Evolutionary conservation across 2,797 vertebrate genomes (phyloP), one percentile per base, ranked within the genome.

Genomic region (Peromyscus attwateri): DNA sequence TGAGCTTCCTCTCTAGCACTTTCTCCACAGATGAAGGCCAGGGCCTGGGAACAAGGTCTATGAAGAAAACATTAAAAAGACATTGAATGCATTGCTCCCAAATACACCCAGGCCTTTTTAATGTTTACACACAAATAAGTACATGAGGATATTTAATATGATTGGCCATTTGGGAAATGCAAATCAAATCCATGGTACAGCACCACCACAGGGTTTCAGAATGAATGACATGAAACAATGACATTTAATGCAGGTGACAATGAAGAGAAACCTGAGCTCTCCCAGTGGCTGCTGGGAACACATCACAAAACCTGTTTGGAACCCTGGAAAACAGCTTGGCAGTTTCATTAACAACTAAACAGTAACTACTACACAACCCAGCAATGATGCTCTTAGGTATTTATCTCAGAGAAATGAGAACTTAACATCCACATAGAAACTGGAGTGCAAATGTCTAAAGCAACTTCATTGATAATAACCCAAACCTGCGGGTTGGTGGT

Each of bases 401-500:
- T 87, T 80, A 90, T 92, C 93, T 89, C 88, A 95, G 81, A 95
- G 81, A 97, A 96, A 96, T 64, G 62, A 93, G 96, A 95, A 95
- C 55, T 91, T 97, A 43, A 87, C 64, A 31, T 70, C 95, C 89
- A 81, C 34, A 93, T 76, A 68, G 87, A 95, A 95, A 57, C 89
- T 92, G 71, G 31, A 43, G 34, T 62, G 70, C 0, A 29, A 82
- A 80, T 95, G 77, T 92, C 91, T 92, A 66, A 55, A 93, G 52
- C 62, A 92, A 62, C 27, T 92, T 89, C 75, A 79, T 1, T 96
- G 52, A 16, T 55, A 55, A 55, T 55, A 16, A 55, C 52, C 52
- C 52, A 55, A 55, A 55, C 14, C 52, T 55, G 52, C 52, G 3
- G 2, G 52, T 0, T 16, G 52, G 52, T 14, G 14, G 14, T 55